Conservation (phyloP, 2,113 vertebrate species). For the Sinocyclocheilus anshuiensis region DNA sequence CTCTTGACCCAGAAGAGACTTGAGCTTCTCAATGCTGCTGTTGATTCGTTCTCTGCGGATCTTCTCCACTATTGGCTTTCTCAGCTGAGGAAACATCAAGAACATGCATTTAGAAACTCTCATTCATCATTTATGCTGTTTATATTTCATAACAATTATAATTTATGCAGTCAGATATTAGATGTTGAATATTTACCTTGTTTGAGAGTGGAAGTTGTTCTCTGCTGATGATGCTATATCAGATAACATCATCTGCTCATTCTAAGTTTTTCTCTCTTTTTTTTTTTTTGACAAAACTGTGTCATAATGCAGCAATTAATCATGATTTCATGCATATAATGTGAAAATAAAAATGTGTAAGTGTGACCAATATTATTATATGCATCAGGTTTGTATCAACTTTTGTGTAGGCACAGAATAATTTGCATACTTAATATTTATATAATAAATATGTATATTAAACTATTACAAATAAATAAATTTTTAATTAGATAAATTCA, state of each 20-base stretch:
- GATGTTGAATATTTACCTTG: too few relatives aligned
- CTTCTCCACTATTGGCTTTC: constrained; percentile 63
- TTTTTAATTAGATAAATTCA: too few relatives aligned
- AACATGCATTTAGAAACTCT: neutral
- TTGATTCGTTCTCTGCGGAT: too few relatives aligned
- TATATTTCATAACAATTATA: too few relatives aligned
- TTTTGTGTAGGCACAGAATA: neutral
- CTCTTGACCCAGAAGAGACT: too few relatives aligned
- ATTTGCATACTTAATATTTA: neutral
- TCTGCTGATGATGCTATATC: neutral
- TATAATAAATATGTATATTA: neutral
- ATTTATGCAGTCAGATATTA: too few relatives aligned
- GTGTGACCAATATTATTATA: neutral
- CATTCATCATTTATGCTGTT: neutral
- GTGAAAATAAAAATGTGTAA: neutral
- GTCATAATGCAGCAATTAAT: neutral
- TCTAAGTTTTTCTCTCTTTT: neutral
- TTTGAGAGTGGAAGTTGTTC: too few relatives aligned
- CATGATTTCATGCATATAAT: neutral
- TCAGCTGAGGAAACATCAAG: constrained; percentile 65
- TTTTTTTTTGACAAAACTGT: neutral
- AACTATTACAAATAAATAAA: too few relatives aligned
- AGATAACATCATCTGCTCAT: neutral
- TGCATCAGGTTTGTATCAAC: neutral
- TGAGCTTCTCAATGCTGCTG: too few relatives aligned